Conservation (phyloP, 1,140 invertebrate genomes). For the Agrypnia vestita region DNA sequence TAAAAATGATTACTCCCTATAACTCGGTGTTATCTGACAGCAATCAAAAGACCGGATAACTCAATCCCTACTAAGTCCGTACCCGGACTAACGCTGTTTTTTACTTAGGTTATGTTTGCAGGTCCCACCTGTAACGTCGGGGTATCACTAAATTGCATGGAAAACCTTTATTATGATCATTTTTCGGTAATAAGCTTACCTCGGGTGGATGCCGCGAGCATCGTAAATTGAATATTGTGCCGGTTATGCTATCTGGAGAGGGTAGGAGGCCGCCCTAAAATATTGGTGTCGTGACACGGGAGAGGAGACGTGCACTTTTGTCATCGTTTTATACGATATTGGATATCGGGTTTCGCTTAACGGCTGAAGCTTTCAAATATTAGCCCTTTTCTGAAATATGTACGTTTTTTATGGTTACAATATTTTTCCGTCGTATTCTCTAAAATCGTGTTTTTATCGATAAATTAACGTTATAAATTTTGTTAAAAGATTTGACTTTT, state of each 20-base stretch:
- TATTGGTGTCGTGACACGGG: constrained; percentile 28
- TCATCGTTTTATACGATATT: constrained; percentile 32
- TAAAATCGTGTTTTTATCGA: background rate
- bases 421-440: background rate
- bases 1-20: no score
- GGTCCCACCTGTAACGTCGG: no score
- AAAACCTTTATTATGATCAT: no score
- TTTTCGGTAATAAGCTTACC: no score
- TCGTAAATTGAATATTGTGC: background rate
- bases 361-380: constrained; percentile 26
- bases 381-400: constrained; percentile 28
- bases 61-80: no score
- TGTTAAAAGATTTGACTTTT: no score
- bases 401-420: constrained; percentile 12
- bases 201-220: constrained; percentile 1
- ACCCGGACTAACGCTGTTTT: no score
- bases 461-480: no score
- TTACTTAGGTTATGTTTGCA: no score
- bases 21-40: no score
- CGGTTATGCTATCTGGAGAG: constrained; percentile 8
- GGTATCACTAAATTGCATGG: no score
- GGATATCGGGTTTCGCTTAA: constrained; percentile 21
- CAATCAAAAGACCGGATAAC: no score
- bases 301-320: constrained; percentile 30
- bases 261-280: constrained; percentile 6